phyloP scores from a whole-genome alignment of 2,113 vertebrate species.

The Caretta caretta region DNA sequence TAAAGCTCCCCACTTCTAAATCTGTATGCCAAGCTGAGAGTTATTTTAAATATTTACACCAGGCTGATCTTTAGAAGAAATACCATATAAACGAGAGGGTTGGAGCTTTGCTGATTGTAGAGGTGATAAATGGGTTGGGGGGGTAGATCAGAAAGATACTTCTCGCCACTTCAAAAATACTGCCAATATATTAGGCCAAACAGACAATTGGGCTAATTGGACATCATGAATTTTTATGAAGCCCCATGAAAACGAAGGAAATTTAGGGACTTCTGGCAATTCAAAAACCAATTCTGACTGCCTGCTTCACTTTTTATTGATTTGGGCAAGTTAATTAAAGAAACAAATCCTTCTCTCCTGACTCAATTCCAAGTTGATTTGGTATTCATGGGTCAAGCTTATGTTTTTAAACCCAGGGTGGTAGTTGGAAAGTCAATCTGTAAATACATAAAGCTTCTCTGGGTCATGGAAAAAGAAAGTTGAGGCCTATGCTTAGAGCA shows the following conservation, averaged over 20 bases:
- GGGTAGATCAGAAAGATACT: background rate
- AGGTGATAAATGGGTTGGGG: background rate
- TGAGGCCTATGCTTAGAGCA: background rate
- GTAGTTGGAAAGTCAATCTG: background rate
- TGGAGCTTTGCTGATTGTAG: background rate
- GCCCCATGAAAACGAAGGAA: background rate
- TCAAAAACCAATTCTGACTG: background rate
- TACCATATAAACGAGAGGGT: background rate
- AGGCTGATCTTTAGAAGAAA: background rate
- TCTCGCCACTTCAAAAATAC: background rate
- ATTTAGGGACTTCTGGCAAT: conserved; percentile 14
- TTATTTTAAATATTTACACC: conserved; percentile 10
- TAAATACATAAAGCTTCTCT: background rate
- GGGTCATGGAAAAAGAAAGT: background rate
- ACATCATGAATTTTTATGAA: conserved; percentile 4
- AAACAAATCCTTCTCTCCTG: background rate
- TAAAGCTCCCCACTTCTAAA: background rate
- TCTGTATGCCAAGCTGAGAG: background rate
- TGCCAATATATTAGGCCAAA: background rate
- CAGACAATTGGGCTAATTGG: background rate
- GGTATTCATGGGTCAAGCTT: background rate
- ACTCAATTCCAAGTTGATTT: conserved; percentile 18
- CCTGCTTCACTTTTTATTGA: background rate
- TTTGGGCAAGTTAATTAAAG: background rate
- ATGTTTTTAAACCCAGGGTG: background rate